Percentiles rank a stretch among this genome's conserved stretches.
Conservation (phyloP, 2,113 vertebrate species). For the Regulus satrapa region DNA sequence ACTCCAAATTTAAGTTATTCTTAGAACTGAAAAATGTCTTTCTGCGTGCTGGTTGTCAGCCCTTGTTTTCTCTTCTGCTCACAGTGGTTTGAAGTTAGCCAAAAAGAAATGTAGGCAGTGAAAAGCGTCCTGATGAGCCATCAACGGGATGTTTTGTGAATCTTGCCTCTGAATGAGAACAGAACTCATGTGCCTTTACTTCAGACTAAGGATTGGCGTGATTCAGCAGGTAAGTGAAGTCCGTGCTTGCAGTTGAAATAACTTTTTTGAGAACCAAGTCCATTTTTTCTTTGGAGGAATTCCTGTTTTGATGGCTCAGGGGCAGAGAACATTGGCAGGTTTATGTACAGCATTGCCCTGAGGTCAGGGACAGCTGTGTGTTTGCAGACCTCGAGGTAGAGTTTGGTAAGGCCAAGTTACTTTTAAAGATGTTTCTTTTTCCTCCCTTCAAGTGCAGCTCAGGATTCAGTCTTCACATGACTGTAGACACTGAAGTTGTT, state of each 20-base stretch:
- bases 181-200: not conserved
- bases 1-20: not conserved
- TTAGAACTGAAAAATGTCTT: not conserved
- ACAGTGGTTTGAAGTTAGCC: not conserved
- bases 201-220: not conserved
- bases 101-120: not conserved
- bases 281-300: not conserved
- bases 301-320: not conserved
- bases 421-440: not conserved
- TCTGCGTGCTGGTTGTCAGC: not conserved
- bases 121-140: not conserved
- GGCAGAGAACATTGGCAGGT: not conserved
- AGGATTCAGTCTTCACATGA: not conserved
- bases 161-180: not conserved
- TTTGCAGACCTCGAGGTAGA: not conserved
- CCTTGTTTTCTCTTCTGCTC: not conserved
- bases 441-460: not conserved
- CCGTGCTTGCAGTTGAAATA: not conserved
- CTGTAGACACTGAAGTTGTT: not conserved
- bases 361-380: not conserved
- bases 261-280: not conserved
- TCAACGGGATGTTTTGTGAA: not conserved
- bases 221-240: not conserved
- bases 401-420: not conserved
- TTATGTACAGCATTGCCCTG: not conserved